Conservation (phyloP, 2,888 invertebrate genomes). For the Perdita meconis region DNA sequence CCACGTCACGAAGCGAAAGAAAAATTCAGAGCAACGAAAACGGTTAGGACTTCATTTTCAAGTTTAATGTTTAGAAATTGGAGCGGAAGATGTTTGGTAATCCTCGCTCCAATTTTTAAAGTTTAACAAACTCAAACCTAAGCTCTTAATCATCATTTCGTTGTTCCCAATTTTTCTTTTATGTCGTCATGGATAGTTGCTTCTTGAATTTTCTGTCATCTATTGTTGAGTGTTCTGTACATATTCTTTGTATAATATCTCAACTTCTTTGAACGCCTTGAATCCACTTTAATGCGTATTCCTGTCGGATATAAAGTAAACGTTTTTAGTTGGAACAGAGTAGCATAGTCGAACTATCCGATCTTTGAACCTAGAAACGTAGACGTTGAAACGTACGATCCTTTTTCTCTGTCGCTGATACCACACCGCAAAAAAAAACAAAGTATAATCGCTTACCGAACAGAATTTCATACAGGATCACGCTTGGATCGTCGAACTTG, state of each 20-base stretch:
- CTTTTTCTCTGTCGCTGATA: constrained; percentile 16
- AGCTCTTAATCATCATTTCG: too few relatives aligned
- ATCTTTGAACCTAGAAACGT: constrained; percentile 12
- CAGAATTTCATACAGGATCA: not conserved
- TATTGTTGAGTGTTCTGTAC: too few relatives aligned
- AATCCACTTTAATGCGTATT: constrained; percentile 12
- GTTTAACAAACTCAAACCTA: too few relatives aligned
- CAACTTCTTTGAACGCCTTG: constrained; percentile 11
- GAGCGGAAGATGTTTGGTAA: too few relatives aligned
- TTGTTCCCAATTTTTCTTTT: too few relatives aligned
- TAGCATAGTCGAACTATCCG: constrained; percentile 30
- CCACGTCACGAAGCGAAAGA: too few relatives aligned
- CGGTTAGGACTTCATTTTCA: too few relatives aligned
- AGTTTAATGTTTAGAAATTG: too few relatives aligned
- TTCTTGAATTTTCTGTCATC: too few relatives aligned
- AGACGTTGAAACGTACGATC: constrained; percentile 12
- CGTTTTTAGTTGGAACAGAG: constrained; percentile 12
- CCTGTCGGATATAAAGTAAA: not conserved
- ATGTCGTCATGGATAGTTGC: too few relatives aligned
- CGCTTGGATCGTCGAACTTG: constrained; percentile 26
- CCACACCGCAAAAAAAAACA: constrained; percentile 25
- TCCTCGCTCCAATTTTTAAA: too few relatives aligned
- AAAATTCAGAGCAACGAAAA: too few relatives aligned
- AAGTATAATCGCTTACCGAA: constrained; percentile 21
- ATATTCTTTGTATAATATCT: constrained; percentile 21